Evolutionary conservation across 2,797 vertebrate species (phyloP).

Genomic region (Podargus strigoides): DNA sequence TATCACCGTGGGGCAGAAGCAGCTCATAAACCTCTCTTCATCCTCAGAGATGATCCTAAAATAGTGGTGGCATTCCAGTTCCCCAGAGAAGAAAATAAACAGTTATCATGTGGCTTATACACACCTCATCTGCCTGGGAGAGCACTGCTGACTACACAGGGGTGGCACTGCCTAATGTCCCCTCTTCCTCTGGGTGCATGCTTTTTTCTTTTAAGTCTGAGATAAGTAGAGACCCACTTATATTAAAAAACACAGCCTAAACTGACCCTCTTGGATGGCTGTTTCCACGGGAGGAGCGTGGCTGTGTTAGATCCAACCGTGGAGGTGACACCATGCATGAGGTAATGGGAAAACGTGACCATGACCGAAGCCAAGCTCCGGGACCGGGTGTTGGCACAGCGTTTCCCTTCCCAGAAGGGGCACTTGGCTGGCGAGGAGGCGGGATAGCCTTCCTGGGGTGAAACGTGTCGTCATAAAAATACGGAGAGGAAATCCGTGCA

Average conservation of each 20-base stretch:
- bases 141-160: accelerated
- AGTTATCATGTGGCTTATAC: accelerated
- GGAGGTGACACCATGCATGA: not conserved
- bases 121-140: not conserved
- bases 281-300: not conserved
- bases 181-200: not conserved
- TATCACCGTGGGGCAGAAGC: accelerated
- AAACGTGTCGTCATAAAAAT: not conserved
- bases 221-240: not conserved
- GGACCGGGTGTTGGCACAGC: not conserved
- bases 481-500: not conserved
- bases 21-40: not conserved
- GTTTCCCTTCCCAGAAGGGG: not conserved
- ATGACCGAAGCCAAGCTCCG: not conserved
- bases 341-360: conserved; percentile 26
- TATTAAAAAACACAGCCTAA: accelerated
- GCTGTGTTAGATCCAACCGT: not conserved
- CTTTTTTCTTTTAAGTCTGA: not conserved
- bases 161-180: accelerated
- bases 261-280: not conserved
- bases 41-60: not conserved
- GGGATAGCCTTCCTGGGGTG: conserved; percentile 21
- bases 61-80: accelerated
- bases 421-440: not conserved
- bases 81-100: not conserved